phyloP scores from a whole-genome alignment of 2,888 invertebrate genomes.

The Hymenopus coronatus region DNA sequence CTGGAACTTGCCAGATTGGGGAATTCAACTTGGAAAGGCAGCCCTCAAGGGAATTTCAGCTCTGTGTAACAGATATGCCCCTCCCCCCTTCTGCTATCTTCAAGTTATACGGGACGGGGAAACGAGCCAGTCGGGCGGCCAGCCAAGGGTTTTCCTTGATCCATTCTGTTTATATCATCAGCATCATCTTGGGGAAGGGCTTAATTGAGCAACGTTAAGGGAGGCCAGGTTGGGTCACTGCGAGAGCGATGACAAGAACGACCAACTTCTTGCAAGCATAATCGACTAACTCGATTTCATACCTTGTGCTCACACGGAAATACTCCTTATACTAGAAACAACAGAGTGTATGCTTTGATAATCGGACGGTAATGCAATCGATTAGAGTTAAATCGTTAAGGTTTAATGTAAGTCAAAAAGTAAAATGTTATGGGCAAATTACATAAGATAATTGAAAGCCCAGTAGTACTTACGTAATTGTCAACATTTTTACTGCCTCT shows the following conservation, averaged over 20 bases:
- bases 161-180: not conserved
- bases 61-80: slow-evolving; percentile 12
- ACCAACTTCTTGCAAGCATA: not conserved
- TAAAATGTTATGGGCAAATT: too few relatives aligned
- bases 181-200: not conserved
- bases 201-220: not conserved
- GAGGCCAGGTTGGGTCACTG: not conserved
- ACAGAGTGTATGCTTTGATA: not conserved
- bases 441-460: too few relatives aligned
- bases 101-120: slow-evolving; percentile 3
- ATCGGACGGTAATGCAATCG: not conserved
- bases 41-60: slow-evolving; percentile 8
- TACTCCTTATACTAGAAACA: not conserved
- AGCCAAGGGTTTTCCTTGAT: slow-evolving; percentile 11
- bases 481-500: too few relatives aligned
- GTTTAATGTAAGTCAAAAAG: too few relatives aligned
- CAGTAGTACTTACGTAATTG: too few relatives aligned
- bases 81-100: not conserved
- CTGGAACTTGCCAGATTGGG: slow-evolving; percentile 15
- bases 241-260: not conserved
- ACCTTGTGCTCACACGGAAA: not conserved
- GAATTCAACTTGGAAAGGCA: slow-evolving; percentile 18
- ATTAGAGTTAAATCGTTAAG: not conserved
- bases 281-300: not conserved
- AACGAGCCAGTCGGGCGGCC: not conserved